Base-by-base conservation (phyloP, 2,113 vertebrate genomes). In the Clupea harengus region DNA sequence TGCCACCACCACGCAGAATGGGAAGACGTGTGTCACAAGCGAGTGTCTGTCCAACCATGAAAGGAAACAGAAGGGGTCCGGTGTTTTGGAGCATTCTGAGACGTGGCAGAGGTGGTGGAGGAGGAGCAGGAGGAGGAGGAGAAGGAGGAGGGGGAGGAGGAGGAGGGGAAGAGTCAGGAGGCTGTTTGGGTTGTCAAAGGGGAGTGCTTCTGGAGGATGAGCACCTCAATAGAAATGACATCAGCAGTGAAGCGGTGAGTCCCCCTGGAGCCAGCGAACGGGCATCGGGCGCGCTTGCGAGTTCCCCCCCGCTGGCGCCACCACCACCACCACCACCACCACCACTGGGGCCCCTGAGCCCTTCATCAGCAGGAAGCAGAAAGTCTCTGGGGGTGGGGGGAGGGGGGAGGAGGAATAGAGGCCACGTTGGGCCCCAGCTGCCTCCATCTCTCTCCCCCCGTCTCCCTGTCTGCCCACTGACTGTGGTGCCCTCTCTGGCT, bases 331-430 rank as follows among this genome's bases (percentile, higher is more conserved):
- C 87, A 89, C 90, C 89, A 85, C 39, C 85, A n/a, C 89, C 90
- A 92, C 89, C 89, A 90, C 84, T 89, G 89, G 90, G 92, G 88
- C 91, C 90, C 89, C 90, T 86, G 49, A 86, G 89, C 90, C 91
- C 90, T 91, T 93, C 94, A 95, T 95, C 94, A 95, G 91, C 92
- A 94, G 92, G 93, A 95, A 94, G 82, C 93, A 94, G 91, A 91
- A 83, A 80, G 90, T 93, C 93, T 94, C 93, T 75, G 18, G 72
- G 52, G 86, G 82, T 28, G 60, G 60, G 45, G 25, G 81, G 67
- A 28, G 15, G 11, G 72, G 11, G 4, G 28, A 18, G 72, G 72
- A n/a, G 72, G 72, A 44, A 39, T 11, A 13, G 32, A 78, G 72
- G 72, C 72, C 72, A 39, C 11, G 28, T 78, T 39, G 81, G 88